Evolutionary conservation across 2,113 vertebrate species (phyloP).

Genomic region (Lutjanus erythropterus): DNA sequence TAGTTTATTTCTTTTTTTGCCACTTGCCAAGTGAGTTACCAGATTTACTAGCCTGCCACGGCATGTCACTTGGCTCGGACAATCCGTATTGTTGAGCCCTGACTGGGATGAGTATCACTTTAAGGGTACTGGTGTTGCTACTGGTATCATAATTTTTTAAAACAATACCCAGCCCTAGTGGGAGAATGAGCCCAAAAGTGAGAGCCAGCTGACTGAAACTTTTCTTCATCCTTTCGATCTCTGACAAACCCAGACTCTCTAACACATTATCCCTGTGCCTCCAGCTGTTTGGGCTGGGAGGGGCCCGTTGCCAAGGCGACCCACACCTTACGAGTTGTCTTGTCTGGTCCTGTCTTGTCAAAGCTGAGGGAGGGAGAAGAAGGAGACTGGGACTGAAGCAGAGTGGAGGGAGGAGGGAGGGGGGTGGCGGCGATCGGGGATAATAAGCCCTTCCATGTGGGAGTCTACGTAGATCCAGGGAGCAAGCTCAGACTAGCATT

Average conservation of each 20-base stretch:
- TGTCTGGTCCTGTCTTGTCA: conserved; percentile 79
- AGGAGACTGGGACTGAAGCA: conserved; percentile 12
- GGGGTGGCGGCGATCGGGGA: conserved; percentile 11
- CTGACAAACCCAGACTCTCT: conserved; percentile 15
- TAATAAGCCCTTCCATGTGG: conserved; percentile 50
- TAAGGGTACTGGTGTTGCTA: too few species aligned
- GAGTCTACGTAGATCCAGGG: conserved; percentile 39
- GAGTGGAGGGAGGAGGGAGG: neutral
- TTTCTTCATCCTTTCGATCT: conserved; percentile 21
- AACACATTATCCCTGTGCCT: conserved; percentile 43
- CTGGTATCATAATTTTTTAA: too few species aligned
- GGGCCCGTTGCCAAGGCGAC: conserved; percentile 63
- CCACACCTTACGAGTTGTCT: conserved; percentile 70
- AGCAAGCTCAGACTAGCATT: conserved; percentile 78
- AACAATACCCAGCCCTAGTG: too few species aligned
- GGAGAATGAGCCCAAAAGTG: neutral
- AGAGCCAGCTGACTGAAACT: conserved; percentile 40
- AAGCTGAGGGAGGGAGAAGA: conserved; percentile 25
- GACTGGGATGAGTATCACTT: too few species aligned
- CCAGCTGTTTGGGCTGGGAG: conserved; percentile 78
- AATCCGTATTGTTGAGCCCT: too few species aligned
- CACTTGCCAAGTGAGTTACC: too few species aligned
- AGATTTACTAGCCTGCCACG: too few species aligned
- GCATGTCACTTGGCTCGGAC: too few species aligned
- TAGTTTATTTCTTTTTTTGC: too few species aligned